Conservation (phyloP, 2,888 invertebrate genomes). For the Drosophila rellima region DNA sequence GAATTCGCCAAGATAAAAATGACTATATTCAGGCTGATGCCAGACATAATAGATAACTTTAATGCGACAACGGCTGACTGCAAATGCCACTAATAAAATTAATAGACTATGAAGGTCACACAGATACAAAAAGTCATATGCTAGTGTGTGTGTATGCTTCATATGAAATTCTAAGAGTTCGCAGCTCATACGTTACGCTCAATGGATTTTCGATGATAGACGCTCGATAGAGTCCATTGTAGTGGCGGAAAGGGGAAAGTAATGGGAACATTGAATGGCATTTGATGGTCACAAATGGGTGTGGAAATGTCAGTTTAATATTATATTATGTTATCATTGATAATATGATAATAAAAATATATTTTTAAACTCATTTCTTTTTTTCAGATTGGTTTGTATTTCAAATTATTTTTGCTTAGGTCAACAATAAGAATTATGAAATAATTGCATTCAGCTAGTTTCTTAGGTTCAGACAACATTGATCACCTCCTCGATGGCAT, state of each 20-base stretch:
- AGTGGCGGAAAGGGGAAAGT: background rate
- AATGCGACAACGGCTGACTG: slow-evolving; percentile 32
- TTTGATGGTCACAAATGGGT: background rate
- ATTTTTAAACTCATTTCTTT: background rate
- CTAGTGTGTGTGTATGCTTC: slow-evolving; percentile 14
- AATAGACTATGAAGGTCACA: slow-evolving; percentile 59
- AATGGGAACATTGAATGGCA: slow-evolving; percentile 3
- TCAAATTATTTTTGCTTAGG: background rate
- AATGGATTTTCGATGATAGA: slow-evolving; percentile 54
- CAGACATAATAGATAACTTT: slow-evolving; percentile 16
- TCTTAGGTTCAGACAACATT: background rate
- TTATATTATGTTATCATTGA: background rate
- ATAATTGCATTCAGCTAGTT: too few relatives aligned
- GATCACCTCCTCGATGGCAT: background rate
- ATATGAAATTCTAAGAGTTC: slow-evolving; percentile 50
- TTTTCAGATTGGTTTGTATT: background rate
- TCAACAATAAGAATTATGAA: background rate
- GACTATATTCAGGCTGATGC: slow-evolving; percentile 5
- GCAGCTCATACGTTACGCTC: slow-evolving; percentile 52
- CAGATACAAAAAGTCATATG: background rate
- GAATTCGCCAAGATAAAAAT: slow-evolving; percentile 15
- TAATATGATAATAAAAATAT: background rate
- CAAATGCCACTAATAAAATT: slow-evolving; percentile 59
- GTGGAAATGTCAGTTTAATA: background rate
- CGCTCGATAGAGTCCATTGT: slow-evolving; percentile 3